Conservation (phyloP, 1,140 invertebrate species). For the Dendroctonus valens region DNA sequence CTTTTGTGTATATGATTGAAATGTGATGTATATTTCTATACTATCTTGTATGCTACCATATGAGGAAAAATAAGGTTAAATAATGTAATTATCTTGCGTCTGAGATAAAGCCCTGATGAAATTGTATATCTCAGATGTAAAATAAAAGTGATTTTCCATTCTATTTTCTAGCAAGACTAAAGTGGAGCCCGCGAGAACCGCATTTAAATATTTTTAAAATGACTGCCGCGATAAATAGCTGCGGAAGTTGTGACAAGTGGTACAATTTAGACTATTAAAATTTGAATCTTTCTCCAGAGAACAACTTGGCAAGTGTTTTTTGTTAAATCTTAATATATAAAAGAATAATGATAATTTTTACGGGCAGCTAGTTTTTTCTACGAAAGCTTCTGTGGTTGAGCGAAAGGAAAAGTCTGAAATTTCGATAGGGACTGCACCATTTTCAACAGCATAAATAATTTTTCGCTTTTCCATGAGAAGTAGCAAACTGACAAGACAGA, state of each 20-base stretch:
- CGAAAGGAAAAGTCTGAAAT: too few relatives aligned
- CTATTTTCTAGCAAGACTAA: conserved; percentile 10
- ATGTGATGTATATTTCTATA: too few relatives aligned
- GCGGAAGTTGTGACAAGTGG: conserved; percentile 21
- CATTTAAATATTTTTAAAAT: conserved; percentile 16
- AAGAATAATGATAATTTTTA: too few relatives aligned
- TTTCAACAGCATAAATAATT: too few relatives aligned
- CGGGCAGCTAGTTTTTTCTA: too few relatives aligned
- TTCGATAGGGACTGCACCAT: too few relatives aligned
- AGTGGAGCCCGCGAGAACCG: conserved; percentile 3
- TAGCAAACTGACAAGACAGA: conserved; percentile 8
- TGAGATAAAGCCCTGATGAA: too few relatives aligned
- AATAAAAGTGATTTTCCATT: conserved; percentile 6
- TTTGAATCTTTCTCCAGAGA: conserved; percentile 14
- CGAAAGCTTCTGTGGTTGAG: too few relatives aligned
- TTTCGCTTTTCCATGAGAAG: conserved; percentile 6
- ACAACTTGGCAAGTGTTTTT: conserved; percentile 11
- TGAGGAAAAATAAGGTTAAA: neutral
- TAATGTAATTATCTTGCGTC: neutral
- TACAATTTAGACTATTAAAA: conserved; percentile 21
- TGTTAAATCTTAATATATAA: conserved; percentile 4
- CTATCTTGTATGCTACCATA: too few relatives aligned
- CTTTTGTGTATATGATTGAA: too few relatives aligned
- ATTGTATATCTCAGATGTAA: neutral
- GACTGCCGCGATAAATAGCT: conserved; percentile 14